phyloP scores from a whole-genome alignment of 2,113 vertebrate genomes.

The Forbesichthys agassizii region DNA sequence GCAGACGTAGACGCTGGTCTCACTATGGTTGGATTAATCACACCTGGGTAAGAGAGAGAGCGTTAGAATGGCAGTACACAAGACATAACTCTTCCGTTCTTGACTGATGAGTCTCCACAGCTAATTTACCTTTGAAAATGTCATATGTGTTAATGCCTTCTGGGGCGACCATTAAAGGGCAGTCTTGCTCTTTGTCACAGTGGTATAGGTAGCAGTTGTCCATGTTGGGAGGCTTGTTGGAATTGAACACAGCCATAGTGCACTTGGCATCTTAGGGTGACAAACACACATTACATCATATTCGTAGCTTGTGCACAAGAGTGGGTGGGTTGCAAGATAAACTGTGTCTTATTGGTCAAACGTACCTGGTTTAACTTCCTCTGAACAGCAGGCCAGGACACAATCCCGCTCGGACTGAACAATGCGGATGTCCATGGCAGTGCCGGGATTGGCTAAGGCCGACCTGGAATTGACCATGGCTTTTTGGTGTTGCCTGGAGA shows the following conservation, averaged over 20 bases:
- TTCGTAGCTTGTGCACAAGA: background rate
- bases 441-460: constrained; percentile 30
- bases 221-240: constrained; percentile 31
- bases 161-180: constrained; percentile 65
- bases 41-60: constrained; percentile 53
- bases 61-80: background rate
- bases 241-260: constrained; percentile 75
- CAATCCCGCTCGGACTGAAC: constrained; percentile 67
- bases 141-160: constrained; percentile 70
- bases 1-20: constrained; percentile 18
- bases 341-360: background rate
- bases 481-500: constrained; percentile 68
- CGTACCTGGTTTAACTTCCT: constrained; percentile 66
- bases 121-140: constrained; percentile 73
- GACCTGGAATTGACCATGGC: constrained; percentile 53
- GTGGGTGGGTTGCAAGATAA: background rate
- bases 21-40: constrained; percentile 63
- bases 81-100: background rate
- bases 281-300: background rate
- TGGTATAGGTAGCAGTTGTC: constrained; percentile 78
- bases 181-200: constrained; percentile 72
- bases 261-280: constrained; percentile 66
- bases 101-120: no score
- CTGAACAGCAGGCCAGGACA: constrained; percentile 74
- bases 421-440: constrained; percentile 37